These are phyloP conservation scores for Lithobates pipiens DNA, from an alignment of 2,797 vertebrate genomes.

Conservation along the genomic window DNA sequence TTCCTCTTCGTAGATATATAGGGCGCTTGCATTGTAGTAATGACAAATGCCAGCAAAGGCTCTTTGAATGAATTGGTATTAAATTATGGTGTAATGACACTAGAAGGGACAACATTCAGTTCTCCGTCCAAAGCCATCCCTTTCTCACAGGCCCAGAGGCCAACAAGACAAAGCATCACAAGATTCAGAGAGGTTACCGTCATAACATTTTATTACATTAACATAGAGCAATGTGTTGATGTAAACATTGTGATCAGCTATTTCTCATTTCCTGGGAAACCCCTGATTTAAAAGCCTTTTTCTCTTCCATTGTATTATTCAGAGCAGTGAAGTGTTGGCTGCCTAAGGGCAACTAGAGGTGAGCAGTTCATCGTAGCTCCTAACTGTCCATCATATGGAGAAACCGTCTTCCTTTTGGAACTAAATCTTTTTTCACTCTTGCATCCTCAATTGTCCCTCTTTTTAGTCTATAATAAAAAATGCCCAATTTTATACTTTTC, in stretches of 20 bases:
- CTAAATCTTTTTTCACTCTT: too few relatives aligned
- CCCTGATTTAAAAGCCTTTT: neutral
- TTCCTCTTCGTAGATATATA: neutral
- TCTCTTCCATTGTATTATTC: neutral
- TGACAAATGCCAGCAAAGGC: neutral
- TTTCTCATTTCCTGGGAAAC: neutral
- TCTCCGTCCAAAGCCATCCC: constrained; percentile 5
- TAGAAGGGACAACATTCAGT: constrained; percentile 4
- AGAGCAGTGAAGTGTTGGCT: neutral
- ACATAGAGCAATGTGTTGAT: neutral
- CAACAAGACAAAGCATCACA: neutral
- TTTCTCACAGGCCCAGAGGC: constrained; percentile 12
- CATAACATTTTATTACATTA: neutral
- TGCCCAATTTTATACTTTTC: too few relatives aligned
- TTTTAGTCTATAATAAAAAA: too few relatives aligned
- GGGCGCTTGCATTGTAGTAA: constrained; percentile 7
- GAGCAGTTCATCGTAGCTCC: neutral
- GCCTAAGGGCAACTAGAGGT: neutral
- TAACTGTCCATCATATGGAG: neutral
- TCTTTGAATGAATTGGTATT: constrained; percentile 20
- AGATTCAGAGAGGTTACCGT: neutral
- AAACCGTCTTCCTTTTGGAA: too few relatives aligned
- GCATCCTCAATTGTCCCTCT: neutral
- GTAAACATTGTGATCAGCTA: constrained; percentile 5
- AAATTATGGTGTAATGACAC: constrained; percentile 16